Percentiles rank a stretch among this genome's conserved stretches.
Conservation (phyloP, 92 coral and sea anemone species). For the Parazoanthus swiftii region DNA sequence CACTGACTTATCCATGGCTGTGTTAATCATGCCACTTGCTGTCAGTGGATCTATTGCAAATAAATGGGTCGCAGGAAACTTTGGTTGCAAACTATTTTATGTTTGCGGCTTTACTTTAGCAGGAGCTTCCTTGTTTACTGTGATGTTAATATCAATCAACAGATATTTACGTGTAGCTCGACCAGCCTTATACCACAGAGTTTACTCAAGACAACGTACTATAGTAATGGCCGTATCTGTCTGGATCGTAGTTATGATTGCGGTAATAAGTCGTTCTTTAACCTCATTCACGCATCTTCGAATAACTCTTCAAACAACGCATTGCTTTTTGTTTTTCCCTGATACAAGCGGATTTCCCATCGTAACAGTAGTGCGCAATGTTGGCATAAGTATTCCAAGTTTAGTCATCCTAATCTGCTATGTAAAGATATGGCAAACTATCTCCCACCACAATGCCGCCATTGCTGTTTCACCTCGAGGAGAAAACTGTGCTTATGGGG, state of each 20-base stretch:
- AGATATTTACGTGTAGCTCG: constrained; percentile 9
- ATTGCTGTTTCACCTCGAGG: background rate
- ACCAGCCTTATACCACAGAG: background rate
- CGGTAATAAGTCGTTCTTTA: background rate
- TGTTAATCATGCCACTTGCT: background rate
- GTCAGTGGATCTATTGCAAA: background rate
- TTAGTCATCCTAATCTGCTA: constrained; percentile 4
- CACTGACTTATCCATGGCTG: constrained; percentile 9
- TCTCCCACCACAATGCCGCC: background rate
- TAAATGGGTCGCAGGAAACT: constrained; percentile 6
- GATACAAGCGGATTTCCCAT: background rate
- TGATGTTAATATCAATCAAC: constrained; percentile 20
- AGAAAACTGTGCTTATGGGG: background rate
- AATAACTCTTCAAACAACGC: background rate
- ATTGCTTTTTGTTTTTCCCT: background rate
- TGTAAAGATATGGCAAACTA: constrained; percentile 12
- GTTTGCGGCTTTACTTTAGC: background rate
- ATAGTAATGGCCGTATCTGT: background rate
- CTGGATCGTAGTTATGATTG: background rate
- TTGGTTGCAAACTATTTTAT: background rate
- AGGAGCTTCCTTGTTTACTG: constrained; percentile 10
- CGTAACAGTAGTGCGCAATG: background rate
- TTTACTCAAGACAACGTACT: background rate
- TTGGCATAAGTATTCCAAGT: background rate
- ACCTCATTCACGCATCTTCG: background rate